phyloP scores from a whole-genome alignment of 2,113 vertebrate genomes.

The Labrus mixtus region DNA sequence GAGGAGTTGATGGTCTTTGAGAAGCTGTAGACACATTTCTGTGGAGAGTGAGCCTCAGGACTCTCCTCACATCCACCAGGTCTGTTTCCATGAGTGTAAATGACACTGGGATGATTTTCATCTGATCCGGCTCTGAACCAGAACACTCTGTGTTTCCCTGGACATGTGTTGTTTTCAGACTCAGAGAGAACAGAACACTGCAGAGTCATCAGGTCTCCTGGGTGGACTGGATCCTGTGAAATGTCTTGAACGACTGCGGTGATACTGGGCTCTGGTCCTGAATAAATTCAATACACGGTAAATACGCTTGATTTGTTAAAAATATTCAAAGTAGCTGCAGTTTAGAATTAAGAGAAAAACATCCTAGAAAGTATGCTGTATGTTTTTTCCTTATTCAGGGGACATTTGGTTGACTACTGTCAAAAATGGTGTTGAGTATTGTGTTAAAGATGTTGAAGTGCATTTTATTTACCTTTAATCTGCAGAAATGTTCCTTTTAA shows the following conservation, averaged over 20 bases:
- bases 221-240: constrained; percentile 6
- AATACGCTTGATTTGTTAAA: not conserved
- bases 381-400: too few species aligned
- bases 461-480: constrained; percentile 41
- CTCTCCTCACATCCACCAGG: not conserved
- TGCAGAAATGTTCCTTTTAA: constrained; percentile 14
- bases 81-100: constrained; percentile 29
- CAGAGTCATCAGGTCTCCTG: constrained; percentile 15
- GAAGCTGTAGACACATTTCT: constrained; percentile 56
- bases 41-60: not conserved
- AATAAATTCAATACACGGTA: not conserved
- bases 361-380: too few species aligned
- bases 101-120: not conserved
- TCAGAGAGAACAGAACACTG: constrained; percentile 56
- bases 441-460: too few species aligned
- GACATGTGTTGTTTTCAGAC: constrained; percentile 25
- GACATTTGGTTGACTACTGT: too few species aligned
- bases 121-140: constrained; percentile 58
- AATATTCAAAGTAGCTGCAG: not conserved
- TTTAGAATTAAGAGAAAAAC: not conserved
- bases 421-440: too few species aligned
- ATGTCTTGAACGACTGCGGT: not conserved
- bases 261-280: constrained; percentile 10
- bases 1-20: constrained; percentile 36
- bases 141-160: constrained; percentile 23